Base-by-base conservation (phyloP, 2,888 invertebrate species). In the Anarsia innoxiella region DNA sequence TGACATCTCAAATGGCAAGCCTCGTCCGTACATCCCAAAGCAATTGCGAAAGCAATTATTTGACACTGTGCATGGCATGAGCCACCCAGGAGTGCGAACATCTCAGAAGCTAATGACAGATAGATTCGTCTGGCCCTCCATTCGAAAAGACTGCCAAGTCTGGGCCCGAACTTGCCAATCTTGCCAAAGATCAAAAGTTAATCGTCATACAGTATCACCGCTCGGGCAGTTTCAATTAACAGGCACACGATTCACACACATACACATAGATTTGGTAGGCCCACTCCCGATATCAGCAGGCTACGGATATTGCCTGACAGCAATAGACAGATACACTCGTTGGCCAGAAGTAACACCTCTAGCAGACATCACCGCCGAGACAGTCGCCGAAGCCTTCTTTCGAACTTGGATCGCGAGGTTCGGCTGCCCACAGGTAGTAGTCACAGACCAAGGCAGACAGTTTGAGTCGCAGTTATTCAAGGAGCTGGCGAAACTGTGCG, bases 101-200 rank as follows among this genome's bases (percentile, higher is more conserved):
- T 30, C 45, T 0, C 26, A 28, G 9, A 46, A 46, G 19, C 13
- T 48, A 2, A 37, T 50, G 0, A 14, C 46, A 4, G 23, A 48
- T 2, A 37, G 45, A 0, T 50, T 29, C 23, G 37, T 70, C 0
- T 72, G 70, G 67, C 64, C 62, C 1, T 39, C 39, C 1, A 49
- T 68, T 1, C 48, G 59, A 1, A 44, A 43, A 9, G 44, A 53
- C 25, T 46, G 49, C 33, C 23, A 37, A 1, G 35, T 39, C 1
- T 69, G 63, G 60, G 37, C 53, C 0, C 42, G 45, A 13, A 26
- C 33, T 1, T 66, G 65, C 37, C 31, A 54, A 1, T 26, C 34
- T 1, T 70, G 67, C 19, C 69, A 71, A 37, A 44, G 41, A 3
- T 25, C 42, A 0, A 71, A 71, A 33, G 37, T 66, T 0, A 28